phyloP scores from a whole-genome alignment of 2,888 invertebrate species.

The Teinopalpus imperialis region DNA sequence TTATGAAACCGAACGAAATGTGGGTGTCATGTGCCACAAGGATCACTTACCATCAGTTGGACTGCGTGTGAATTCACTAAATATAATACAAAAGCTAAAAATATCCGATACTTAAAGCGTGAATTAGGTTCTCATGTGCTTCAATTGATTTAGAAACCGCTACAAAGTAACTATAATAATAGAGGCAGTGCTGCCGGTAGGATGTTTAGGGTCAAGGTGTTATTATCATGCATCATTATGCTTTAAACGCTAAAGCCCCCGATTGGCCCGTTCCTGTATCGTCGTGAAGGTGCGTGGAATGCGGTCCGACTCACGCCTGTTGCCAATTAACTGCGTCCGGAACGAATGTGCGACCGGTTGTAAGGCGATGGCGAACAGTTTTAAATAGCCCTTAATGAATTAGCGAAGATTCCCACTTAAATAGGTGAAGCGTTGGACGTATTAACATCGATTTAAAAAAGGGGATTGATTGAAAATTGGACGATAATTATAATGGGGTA shows the following conservation, averaged over 20 bases:
- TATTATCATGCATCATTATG: conserved; percentile 18
- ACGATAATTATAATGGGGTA: no score
- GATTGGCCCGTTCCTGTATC: conserved; percentile 24
- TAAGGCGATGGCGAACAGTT: conserved; percentile 19
- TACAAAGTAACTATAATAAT: conserved; percentile 12
- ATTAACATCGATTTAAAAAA: no score
- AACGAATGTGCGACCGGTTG: conserved; percentile 47
- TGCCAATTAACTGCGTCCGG: conserved; percentile 50
- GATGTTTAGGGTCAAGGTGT: conserved; percentile 11
- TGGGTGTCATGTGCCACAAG: no score
- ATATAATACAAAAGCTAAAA: no score
- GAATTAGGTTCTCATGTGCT: background rate
- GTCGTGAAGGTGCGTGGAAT: conserved; percentile 42
- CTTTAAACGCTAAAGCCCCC: conserved; percentile 22
- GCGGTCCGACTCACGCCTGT: conserved; percentile 42
- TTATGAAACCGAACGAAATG: no score
- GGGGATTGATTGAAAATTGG: background rate
- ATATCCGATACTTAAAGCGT: background rate
- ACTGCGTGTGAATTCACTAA: no score
- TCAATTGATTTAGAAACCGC: conserved; percentile 10
- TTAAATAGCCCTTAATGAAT: conserved; percentile 25
- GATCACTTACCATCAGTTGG: no score
- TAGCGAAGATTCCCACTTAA: conserved; percentile 14
- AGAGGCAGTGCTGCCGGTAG: background rate
- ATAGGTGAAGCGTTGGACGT: background rate